Percentiles rank a stretch among this genome's conserved stretches.
Evolutionary conservation across 2,888 invertebrate genomes (phyloP).

Genomic region (Anaspis maculata): DNA sequence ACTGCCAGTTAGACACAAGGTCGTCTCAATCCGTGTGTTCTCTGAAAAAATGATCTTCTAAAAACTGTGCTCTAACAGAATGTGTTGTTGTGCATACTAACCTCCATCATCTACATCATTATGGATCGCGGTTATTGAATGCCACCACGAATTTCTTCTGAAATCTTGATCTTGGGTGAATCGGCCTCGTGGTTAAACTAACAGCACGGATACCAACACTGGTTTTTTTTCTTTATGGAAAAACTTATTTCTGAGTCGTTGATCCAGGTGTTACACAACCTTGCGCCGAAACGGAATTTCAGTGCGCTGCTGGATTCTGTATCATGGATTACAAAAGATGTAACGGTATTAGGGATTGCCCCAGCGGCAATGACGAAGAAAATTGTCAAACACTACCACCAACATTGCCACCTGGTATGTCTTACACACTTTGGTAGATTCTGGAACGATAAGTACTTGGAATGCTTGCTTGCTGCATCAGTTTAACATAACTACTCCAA

Average conservation of each 20-base stretch:
- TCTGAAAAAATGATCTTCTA: too few species aligned
- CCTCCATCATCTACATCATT: too few species aligned
- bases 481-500: too few species aligned
- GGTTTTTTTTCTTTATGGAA: constrained; percentile 3
- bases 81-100: too few species aligned
- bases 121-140: too few species aligned
- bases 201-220: constrained; percentile 3
- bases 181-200: constrained; percentile 4
- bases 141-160: too few species aligned
- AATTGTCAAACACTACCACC: constrained; percentile 32
- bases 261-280: too few species aligned
- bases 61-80: too few species aligned
- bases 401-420: constrained; percentile 21
- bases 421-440: constrained; percentile 1
- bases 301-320: constrained; percentile 55
- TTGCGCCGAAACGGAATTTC: constrained; percentile 43
- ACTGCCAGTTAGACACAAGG: too few species aligned
- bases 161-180: too few species aligned
- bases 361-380: constrained; percentile 38
- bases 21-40: too few species aligned
- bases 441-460: too few species aligned
- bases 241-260: constrained; percentile 4
- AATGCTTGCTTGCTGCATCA: constrained; percentile 8
- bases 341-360: constrained; percentile 46
- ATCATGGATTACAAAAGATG: constrained; percentile 46